phyloP scores from a whole-genome alignment of 2,797 vertebrate species.

The Enteromius fasciolatus region DNA sequence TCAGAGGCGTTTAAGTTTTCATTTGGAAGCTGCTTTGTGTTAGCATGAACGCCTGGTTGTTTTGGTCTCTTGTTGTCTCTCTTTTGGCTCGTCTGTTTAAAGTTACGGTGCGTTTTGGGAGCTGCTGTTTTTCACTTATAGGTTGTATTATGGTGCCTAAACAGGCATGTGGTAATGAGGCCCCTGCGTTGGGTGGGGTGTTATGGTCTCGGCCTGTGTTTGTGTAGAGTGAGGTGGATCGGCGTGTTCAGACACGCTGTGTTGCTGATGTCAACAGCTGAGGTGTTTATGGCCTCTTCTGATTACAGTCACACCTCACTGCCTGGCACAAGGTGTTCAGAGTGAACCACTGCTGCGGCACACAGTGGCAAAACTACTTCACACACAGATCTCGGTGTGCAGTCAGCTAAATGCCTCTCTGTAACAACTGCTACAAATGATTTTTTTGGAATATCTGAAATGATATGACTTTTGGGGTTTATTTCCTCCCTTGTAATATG shows the following conservation, averaged over 20 bases:
- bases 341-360: constrained; percentile 3
- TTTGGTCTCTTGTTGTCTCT: background rate
- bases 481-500: background rate
- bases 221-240: constrained; percentile 42
- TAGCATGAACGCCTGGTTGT: background rate
- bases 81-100: background rate
- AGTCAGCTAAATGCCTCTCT: constrained; percentile 1
- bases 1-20: constrained; percentile 13
- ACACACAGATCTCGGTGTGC: background rate
- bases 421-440: background rate
- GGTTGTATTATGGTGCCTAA: constrained; percentile 38
- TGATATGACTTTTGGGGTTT: background rate
- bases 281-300: constrained; percentile 52
- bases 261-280: constrained; percentile 54
- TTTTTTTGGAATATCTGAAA: background rate
- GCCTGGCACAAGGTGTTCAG: constrained; percentile 26
- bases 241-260: constrained; percentile 52
- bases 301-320: constrained; percentile 46
- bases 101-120: background rate
- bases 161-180: constrained; percentile 45
- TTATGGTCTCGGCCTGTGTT: constrained; percentile 47
- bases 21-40: constrained; percentile 19
- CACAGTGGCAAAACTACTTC: constrained; percentile 9
- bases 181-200: constrained; percentile 35
- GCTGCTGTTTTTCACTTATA: constrained; percentile 24